Evolutionary conservation across 2,888 invertebrate genomes (phyloP).

Genomic region (Monoplex corrugatus): DNA sequence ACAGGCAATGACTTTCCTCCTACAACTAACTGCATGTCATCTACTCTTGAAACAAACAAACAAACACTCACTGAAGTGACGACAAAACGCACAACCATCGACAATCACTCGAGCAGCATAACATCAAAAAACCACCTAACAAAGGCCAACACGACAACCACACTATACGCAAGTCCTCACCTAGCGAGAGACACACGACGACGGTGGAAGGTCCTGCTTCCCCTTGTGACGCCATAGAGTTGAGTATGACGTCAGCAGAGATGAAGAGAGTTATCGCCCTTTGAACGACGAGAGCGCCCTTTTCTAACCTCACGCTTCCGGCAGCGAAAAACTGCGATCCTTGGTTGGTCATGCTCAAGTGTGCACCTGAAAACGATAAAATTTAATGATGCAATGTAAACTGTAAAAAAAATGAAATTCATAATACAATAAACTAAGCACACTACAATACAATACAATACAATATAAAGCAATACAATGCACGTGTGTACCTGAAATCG

Average conservation of each 20-base stretch:
- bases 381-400: not conserved
- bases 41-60: no score
- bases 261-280: slow-evolving; percentile 28
- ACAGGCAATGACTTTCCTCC: no score
- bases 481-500: no score
- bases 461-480: no score
- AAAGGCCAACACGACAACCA: not conserved
- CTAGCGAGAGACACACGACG: slow-evolving; percentile 36
- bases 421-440: no score
- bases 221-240: slow-evolving; percentile 21
- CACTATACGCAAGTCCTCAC: not conserved
- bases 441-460: no score
- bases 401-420: no score
- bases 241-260: slow-evolving; percentile 44
- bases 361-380: slow-evolving; percentile 19
- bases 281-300: slow-evolving; percentile 30
- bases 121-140: not conserved
- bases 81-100: not conserved
- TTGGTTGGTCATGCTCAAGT: slow-evolving; percentile 32
- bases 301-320: slow-evolving; percentile 26
- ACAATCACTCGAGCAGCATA: no score
- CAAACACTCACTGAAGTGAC: not conserved
- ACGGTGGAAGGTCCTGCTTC: slow-evolving; percentile 13
- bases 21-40: no score
- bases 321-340: slow-evolving; percentile 37